Base-by-base conservation (phyloP, 2,888 invertebrate genomes). In the Ommatoiulus sabulosus region DNA sequence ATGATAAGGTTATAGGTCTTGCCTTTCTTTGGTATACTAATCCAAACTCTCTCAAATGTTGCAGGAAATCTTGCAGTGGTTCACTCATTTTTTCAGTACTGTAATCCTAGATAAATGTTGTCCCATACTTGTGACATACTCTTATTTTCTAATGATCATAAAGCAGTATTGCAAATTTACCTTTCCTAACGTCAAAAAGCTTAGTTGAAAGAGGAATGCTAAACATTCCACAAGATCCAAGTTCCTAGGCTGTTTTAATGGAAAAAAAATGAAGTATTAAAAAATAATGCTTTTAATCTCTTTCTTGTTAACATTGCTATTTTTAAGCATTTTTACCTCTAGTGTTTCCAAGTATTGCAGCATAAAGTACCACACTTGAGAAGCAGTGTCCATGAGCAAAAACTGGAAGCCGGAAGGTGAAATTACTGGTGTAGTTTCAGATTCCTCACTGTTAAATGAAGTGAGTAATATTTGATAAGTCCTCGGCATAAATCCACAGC, bases 361-460 rank as follows among this genome's bases (percentile, higher is more conserved):
- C 92, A 99, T 96, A 93, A 99, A 99, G 93, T 98, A 96, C 99
- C 99, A 99, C 72, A 99, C 94, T 94, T 98, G 98, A 85, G 97
- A 96, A 12, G 97, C 96, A 0, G 98, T 97, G 92, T 98, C 98
- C 89, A 99, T 94, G 43, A 99, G 94, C 35, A 99, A 94, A 93
- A 99, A 99, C 93, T 99, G 99, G 93, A 99, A 99, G 0, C 99
- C 99, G 90, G 97, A 96, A 90, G 97, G 95, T 0, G 99, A 99
- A 90, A 99, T 99, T 20, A 96, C 95, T 0, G 95, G 96, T 90
- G 95, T 96, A 0, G 97, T 95, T 92, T 97, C 97, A 48, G 95
- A 95, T n/a, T 88, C 87, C 24, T 96, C 96, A 91, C 96, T 95
- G 92, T 87, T n/a, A 89, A 35, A n/a, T 12, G 3, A 86, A n/a